Percentiles rank a stretch among this genome's conserved stretches.
These are phyloP conservation scores for Paramacrobiotus metropolitanus DNA, from an alignment of 1,140 invertebrate genomes.

Conservation along the genomic window DNA sequence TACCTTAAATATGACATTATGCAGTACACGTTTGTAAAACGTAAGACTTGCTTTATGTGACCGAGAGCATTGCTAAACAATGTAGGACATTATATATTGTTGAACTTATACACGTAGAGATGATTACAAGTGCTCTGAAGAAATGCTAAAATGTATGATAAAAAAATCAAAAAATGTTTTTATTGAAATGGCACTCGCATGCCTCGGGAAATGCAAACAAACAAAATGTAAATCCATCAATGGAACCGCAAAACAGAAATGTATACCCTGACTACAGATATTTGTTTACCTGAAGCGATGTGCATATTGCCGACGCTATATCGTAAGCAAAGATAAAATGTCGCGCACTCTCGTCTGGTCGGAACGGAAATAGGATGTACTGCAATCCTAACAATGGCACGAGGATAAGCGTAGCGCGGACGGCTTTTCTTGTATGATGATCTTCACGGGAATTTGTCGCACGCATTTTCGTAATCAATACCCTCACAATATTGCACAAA, in stretches of 20 bases:
- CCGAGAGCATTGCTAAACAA: too few relatives aligned
- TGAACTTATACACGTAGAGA: background rate
- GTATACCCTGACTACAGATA: background rate
- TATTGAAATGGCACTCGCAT: background rate
- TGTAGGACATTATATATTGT: too few relatives aligned
- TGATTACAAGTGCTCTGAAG: background rate
- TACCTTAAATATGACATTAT: too few relatives aligned
- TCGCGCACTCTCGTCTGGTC: conserved; percentile 41
- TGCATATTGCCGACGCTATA: conserved; percentile 51
- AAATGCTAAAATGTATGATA: background rate
- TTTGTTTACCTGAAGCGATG: conserved; percentile 56
- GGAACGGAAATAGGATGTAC: conserved; percentile 65
- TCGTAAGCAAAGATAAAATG: conserved; percentile 37
- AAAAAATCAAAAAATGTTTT: background rate
- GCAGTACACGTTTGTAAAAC: too few relatives aligned
- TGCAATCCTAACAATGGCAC: conserved; percentile 42
- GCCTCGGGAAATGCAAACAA: background rate
- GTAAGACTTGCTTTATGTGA: too few relatives aligned
- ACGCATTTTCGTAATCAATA: conserved; percentile 62
- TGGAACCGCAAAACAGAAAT: background rate
- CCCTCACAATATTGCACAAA: conserved; percentile 72
- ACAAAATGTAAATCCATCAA: background rate
- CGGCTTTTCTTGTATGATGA: conserved; percentile 32
- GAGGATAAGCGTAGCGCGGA: conserved; percentile 57
- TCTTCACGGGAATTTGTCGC: conserved; percentile 30